These are phyloP conservation scores for Desmophyllum pertusum DNA, from an alignment of 92 coral and sea anemone genomes.

Conservation along the genomic window DNA sequence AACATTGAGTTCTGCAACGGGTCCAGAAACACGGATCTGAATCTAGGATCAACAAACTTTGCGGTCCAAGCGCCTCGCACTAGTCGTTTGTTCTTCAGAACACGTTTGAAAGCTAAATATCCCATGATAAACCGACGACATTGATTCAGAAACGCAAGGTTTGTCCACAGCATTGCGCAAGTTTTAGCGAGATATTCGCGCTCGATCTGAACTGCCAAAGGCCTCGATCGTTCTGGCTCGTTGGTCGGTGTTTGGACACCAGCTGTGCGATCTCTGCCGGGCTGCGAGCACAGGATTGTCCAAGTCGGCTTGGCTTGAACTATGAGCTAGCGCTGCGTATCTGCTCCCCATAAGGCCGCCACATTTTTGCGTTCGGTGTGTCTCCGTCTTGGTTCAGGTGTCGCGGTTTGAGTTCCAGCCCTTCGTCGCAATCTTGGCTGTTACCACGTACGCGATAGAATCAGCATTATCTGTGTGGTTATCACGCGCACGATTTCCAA, in stretches of 20 bases:
- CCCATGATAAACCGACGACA: constrained; percentile 61
- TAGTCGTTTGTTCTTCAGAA: constrained; percentile 37
- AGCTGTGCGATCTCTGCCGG: background rate
- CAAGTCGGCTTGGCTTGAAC: background rate
- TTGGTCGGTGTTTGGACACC: constrained; percentile 8
- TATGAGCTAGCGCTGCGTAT: background rate
- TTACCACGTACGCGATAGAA: background rate
- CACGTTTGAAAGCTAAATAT: constrained; percentile 52
- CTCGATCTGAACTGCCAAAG: constrained; percentile 3
- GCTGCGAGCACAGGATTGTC: background rate
- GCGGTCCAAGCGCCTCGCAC: constrained; percentile 22
- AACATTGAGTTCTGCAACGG: constrained; percentile 9
- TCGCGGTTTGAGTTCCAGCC: background rate
- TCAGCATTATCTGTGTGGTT: background rate
- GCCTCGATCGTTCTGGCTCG: background rate
- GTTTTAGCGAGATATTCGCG: constrained; percentile 23
- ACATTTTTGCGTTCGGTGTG: background rate
- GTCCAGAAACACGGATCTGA: constrained; percentile 12
- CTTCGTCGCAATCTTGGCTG: constrained; percentile 13
- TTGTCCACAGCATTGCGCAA: constrained; percentile 23
- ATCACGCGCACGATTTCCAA: background rate
- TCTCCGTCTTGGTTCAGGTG: background rate
- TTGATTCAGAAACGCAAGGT: constrained; percentile 56
- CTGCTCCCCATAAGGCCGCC: background rate
- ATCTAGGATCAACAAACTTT: background rate